Conservation (phyloP, 2,113 vertebrate species). For the Dendropsophus ebraccatus region DNA sequence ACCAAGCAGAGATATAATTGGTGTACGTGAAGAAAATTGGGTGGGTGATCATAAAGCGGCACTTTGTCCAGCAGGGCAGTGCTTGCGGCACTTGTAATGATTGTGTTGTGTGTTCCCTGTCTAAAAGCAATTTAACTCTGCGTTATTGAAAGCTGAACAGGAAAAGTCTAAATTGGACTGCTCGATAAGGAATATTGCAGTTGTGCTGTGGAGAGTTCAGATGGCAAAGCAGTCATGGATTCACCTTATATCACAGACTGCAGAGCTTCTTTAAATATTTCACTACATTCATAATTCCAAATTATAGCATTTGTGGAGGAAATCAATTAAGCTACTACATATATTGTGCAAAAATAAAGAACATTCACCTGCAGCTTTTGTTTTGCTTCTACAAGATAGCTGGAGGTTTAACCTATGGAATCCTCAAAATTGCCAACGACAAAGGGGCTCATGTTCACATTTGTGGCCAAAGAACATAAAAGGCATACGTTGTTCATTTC, state of each 20-base stretch:
- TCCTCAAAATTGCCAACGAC: no score
- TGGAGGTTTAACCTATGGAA: no score
- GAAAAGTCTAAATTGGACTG: slow-evolving; percentile 68
- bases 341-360: no score
- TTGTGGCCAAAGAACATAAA: no score
- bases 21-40: slow-evolving; percentile 79
- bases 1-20: slow-evolving; percentile 72
- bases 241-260: background rate
- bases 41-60: slow-evolving; percentile 78
- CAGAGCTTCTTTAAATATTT: background rate
- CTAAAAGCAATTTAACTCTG: slow-evolving; percentile 74
- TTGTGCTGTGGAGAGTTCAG: slow-evolving; percentile 47
- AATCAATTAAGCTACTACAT: background rate
- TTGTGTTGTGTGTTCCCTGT: slow-evolving; percentile 75
- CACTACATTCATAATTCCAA: background rate
- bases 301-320: background rate
- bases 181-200: slow-evolving; percentile 49
- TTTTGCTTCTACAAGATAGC: no score
- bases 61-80: slow-evolving; percentile 77
- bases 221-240: slow-evolving; percentile 18
- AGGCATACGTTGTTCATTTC: no score
- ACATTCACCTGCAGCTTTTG: no score
- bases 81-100: slow-evolving; percentile 78
- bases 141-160: slow-evolving; percentile 76
- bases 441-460: no score